Evolutionary conservation across 2,888 invertebrate species (phyloP).

Genomic region (Carpatolechia fugitivella): DNA sequence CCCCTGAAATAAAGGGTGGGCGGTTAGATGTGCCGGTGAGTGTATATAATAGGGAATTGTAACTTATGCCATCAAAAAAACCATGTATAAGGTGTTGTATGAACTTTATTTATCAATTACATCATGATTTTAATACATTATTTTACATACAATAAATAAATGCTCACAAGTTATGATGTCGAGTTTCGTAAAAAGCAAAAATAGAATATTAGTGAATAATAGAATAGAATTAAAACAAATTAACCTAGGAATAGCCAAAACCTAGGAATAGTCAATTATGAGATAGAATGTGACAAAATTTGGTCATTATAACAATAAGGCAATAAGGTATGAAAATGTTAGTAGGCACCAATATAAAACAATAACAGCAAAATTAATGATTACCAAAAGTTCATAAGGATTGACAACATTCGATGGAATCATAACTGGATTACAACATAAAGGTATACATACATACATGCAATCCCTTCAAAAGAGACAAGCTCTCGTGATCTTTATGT

Average conservation of each 20-base stretch:
- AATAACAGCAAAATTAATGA: not conserved
- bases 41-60: no score
- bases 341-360: not conserved
- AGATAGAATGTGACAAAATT: not conserved
- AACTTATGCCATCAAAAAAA: no score
- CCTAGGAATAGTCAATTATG: not conserved
- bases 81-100: slow-evolving; percentile 42
- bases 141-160: slow-evolving; percentile 74
- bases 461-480: no score
- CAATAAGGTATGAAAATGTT: not conserved
- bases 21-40: no score
- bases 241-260: not conserved
- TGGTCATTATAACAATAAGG: not conserved
- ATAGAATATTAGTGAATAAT: slow-evolving; percentile 36
- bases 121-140: slow-evolving; percentile 72
- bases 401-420: no score
- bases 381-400: no score
- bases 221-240: slow-evolving; percentile 33
- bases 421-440: no score
- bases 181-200: slow-evolving; percentile 53
- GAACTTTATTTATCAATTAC: slow-evolving; percentile 70
- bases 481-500: no score
- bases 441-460: no score
- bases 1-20: no score
- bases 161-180: slow-evolving; percentile 62